These are phyloP conservation scores for Gracilinanus agilis DNA, from an alignment of 2,113 vertebrate species.

Conservation along the genomic window DNA sequence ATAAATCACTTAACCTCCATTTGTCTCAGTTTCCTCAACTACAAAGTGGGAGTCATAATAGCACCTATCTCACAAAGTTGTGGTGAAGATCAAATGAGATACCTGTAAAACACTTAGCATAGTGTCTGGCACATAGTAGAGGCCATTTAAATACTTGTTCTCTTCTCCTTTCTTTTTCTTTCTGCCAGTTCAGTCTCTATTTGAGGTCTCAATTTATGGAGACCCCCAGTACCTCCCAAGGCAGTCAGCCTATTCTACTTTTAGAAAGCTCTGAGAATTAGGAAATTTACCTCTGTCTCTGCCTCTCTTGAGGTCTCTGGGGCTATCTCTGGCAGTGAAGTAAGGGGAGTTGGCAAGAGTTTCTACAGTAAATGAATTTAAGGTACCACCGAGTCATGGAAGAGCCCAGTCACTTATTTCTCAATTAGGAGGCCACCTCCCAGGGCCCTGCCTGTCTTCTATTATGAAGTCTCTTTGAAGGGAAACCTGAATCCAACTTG, in stretches of 20 bases:
- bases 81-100: background rate
- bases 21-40: background rate
- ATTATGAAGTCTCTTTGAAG: conserved; percentile 57
- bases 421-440: conserved; percentile 46
- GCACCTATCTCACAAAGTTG: background rate
- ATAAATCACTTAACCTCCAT: background rate
- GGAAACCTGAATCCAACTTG: background rate
- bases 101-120: no score
- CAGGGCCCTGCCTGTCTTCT: conserved; percentile 52
- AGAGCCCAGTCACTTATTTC: conserved; percentile 43
- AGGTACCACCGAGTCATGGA: background rate
- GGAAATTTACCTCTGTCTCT: background rate
- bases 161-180: background rate
- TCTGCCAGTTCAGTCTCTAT: background rate
- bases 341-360: background rate
- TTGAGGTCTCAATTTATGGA: background rate
- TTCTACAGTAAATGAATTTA: conserved; percentile 27
- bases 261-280: background rate
- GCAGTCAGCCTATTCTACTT: background rate
- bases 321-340: conserved; percentile 8
- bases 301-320: background rate
- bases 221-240: background rate
- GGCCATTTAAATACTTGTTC: background rate
- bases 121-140: background rate
- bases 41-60: background rate